A percentile compares a stretch with the other conserved stretches of the same genome.
Conservation (phyloP, 2,113 vertebrate species). For the Gymnogyps californianus region DNA sequence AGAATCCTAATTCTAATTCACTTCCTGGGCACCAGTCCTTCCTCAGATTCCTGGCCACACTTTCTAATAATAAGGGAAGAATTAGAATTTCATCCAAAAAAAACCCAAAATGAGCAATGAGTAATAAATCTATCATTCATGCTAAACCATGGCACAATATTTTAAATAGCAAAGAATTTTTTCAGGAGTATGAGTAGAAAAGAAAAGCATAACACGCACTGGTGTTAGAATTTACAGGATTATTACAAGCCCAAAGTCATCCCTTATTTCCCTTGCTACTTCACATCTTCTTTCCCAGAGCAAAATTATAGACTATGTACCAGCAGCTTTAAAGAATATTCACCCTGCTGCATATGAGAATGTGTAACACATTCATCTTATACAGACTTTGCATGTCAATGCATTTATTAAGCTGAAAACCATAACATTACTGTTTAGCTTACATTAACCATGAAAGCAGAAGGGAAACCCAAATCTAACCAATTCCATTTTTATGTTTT, state of each 20-base stretch:
- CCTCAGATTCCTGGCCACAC: not conserved
- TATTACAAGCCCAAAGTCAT: not conserved
- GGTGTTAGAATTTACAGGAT: not conserved
- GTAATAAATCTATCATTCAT: not conserved
- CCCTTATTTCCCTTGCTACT: not conserved
- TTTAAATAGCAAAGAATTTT: not conserved
- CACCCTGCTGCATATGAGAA: not conserved
- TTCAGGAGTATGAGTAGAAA: not conserved
- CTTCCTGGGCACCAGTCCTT: not conserved
- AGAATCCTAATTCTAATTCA: constrained; percentile 9
- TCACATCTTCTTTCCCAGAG: not conserved
- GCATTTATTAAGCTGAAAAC: not conserved
- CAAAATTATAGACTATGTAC: not conserved
- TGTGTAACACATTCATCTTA: not conserved
- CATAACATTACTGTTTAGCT: not conserved
- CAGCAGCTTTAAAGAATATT: not conserved
- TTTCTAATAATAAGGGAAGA: not conserved
- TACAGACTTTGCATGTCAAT: not conserved
- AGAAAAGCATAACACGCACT: not conserved
- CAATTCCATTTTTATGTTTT: not conserved
- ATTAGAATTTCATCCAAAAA: not conserved
- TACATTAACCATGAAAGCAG: not conserved
- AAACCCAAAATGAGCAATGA: not conserved
- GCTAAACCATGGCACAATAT: not conserved
- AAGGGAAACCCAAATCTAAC: not conserved